These are phyloP conservation scores for Haplochromis burtoni DNA, from an alignment of 2,113 vertebrate species.

Conservation along the genomic window DNA sequence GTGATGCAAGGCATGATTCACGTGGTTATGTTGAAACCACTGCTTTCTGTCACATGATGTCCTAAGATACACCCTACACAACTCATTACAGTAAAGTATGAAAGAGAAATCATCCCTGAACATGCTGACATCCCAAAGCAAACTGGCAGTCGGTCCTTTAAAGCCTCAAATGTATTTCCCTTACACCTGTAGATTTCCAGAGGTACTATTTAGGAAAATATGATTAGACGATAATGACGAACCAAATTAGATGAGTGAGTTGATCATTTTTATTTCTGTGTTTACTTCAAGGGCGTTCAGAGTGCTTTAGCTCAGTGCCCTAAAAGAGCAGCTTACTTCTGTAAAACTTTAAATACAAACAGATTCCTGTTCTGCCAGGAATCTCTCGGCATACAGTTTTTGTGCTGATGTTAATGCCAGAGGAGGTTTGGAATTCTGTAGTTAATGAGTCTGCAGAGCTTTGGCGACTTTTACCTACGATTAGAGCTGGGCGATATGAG, in stretches of 20 bases:
- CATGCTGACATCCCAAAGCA: background rate
- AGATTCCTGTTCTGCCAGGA: background rate
- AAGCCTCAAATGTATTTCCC: accelerated
- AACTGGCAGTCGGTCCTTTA: background rate
- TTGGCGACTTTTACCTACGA: accelerated
- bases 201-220: background rate
- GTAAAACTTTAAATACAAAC: background rate
- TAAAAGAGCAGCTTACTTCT: background rate
- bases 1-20: background rate
- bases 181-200: background rate
- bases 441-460: background rate
- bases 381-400: accelerated
- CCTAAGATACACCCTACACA: background rate
- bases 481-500: too few relatives aligned
- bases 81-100: background rate
- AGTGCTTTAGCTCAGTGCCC: background rate
- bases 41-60: background rate
- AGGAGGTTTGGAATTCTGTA: background rate
- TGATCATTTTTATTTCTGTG: background rate
- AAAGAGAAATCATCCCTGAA: background rate
- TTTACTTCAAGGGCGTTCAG: background rate
- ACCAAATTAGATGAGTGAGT: background rate
- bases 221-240: accelerated
- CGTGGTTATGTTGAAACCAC: background rate
- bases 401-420: background rate